These are phyloP conservation scores for Sesamia inferens DNA, from an alignment of 2,888 invertebrate genomes.

Conservation along the genomic window DNA sequence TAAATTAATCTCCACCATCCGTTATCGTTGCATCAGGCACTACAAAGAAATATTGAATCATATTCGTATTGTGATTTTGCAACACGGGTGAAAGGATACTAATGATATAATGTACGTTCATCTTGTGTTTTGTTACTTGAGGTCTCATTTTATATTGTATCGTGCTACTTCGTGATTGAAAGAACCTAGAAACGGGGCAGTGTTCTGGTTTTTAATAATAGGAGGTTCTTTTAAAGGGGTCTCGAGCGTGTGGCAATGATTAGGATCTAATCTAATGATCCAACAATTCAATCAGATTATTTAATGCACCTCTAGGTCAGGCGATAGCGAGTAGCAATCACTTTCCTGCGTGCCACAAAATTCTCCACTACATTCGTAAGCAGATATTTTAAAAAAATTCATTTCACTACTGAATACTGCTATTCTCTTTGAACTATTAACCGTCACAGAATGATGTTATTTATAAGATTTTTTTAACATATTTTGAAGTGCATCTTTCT, in stretches of 20 bases:
- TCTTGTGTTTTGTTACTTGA: slow-evolving; percentile 35
- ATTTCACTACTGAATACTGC: too few relatives aligned
- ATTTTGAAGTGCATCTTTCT: neutral
- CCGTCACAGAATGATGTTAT: neutral
- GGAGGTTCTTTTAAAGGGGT: neutral
- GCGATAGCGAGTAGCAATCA: neutral
- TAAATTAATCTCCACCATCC: slow-evolving; percentile 63
- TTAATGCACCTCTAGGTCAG: neutral
- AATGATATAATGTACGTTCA: slow-evolving; percentile 50
- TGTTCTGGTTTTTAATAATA: neutral
- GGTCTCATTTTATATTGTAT: slow-evolving; percentile 39
- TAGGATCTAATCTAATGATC: neutral
- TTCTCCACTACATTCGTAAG: neutral
- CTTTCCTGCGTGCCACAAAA: neutral
- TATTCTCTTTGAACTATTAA: too few relatives aligned
- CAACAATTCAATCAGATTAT: too few relatives aligned
- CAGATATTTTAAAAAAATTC: too few relatives aligned
- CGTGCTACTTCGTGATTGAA: slow-evolving; percentile 42
- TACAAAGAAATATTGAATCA: slow-evolving; percentile 63
- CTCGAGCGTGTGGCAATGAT: neutral
- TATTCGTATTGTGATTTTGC: slow-evolving; percentile 59
- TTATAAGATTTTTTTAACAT: too few relatives aligned
- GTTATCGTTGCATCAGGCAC: slow-evolving; percentile 61
- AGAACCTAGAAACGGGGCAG: slow-evolving; percentile 52
- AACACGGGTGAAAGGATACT: slow-evolving; percentile 66